Base-by-base conservation (phyloP, 2,797 vertebrate species). In the Sarcoramphus papa region DNA sequence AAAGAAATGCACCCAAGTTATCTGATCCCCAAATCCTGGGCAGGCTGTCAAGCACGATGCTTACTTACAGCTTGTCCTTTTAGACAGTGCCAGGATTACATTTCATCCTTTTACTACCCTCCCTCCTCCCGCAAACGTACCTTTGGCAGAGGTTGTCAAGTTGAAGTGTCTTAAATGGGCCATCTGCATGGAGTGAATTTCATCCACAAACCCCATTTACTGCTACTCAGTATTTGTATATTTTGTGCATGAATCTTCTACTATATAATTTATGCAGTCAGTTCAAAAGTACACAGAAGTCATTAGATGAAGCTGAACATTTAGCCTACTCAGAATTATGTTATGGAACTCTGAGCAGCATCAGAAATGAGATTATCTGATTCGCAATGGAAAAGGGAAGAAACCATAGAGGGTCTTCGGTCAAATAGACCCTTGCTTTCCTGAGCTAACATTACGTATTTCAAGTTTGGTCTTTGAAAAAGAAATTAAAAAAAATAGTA, bases 241-340 rank as follows among this genome's bases (percentile, higher is more conserved):
- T 92, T 93, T 96, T 67, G 80, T 63, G 60, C 93, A 94, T 93
- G 35, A 87, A 95, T 90, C 80, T 95, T 70, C 80, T 68, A 45
- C 73, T 73, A 37, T 60, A 13, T 90, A 90, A 95, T 93, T 95
- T 79, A 95, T 93, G 81, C 75, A 93, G 85, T 88, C 83, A 76
- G 80, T 95, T 96, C 92, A 92, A 53, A 92, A 95, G 80, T 57
- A 95, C 74, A 88, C 35, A 84, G 85, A 86, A 96, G 79, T 95
- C 93, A 82, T 96, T 88, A 94, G 77, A 93, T 33, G 70, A 93
- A 95, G 90, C 70, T 40, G 82, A 95, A 90, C 54, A 81, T 94
- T 92, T 70, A 83, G 79, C 51, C 82, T 85, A 37, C 73, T 76
- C 43, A 63, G 84, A 93, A 94, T 90, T 94, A 76, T 51, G 63